These are phyloP conservation scores for Zosterops japonicus DNA, from an alignment of 2,113 vertebrate genomes.

Conservation along the genomic window DNA sequence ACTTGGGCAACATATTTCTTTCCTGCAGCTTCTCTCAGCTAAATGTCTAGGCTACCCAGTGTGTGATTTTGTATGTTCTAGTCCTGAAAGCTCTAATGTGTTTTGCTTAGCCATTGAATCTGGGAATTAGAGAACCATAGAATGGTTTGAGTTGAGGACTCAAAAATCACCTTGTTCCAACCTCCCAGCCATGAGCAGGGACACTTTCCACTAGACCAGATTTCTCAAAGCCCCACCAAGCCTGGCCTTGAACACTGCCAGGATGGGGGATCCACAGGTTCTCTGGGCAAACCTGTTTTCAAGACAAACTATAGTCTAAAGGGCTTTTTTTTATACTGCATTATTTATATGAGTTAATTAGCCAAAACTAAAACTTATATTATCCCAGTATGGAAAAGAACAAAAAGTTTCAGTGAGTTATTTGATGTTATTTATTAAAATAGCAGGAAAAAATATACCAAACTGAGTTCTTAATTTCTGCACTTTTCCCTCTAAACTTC, in stretches of 20 bases:
- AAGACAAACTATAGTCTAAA: background rate
- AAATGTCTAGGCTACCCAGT: background rate
- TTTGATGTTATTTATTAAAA: background rate
- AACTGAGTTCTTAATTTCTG: background rate
- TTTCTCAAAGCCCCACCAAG: background rate
- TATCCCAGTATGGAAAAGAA: background rate
- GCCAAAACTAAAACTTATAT: background rate
- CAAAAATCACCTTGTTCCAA: background rate
- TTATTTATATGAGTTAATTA: background rate
- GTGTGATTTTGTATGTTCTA: background rate
- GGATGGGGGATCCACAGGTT: background rate
- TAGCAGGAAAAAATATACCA: background rate
- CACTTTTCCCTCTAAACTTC: background rate
- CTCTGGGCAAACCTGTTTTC: background rate
- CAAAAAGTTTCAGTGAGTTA: background rate
- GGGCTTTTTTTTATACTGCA: background rate
- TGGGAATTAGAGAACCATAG: background rate
- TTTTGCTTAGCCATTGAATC: background rate
- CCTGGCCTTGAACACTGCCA: background rate
- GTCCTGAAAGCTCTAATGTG: background rate
- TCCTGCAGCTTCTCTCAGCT: background rate
- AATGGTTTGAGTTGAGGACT: background rate
- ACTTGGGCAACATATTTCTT: rapidly evolving
- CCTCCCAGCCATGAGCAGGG: background rate
- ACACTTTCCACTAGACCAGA: background rate